Evolutionary conservation across 2,888 invertebrate species (phyloP).

Genomic region (Nomada ferruginata): DNA sequence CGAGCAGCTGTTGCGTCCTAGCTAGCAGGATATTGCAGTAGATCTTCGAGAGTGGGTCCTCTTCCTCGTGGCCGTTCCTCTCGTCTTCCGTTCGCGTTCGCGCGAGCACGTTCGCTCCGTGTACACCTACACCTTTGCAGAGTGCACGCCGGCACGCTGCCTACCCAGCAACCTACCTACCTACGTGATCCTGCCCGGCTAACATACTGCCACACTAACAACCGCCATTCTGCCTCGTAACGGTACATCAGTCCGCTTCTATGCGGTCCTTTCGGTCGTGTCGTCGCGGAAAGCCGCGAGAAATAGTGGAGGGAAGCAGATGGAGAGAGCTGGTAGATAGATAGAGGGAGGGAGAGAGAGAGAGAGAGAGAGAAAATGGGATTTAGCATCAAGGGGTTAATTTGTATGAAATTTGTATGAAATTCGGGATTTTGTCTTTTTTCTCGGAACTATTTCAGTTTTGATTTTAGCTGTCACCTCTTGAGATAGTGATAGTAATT

Average conservation of each 20-base stretch:
- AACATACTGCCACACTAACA: conserved; percentile 81
- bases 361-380: too few relatives aligned
- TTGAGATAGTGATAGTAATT: too few relatives aligned
- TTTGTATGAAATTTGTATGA: too few relatives aligned
- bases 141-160: conserved; percentile 43
- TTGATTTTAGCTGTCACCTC: too few relatives aligned
- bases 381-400: too few relatives aligned
- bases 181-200: conserved; percentile 77
- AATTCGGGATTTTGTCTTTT: too few relatives aligned
- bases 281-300: conserved; percentile 30
- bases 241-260: conserved; percentile 75
- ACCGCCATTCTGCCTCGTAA: conserved; percentile 73
- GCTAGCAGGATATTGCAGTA: conserved; percentile 59
- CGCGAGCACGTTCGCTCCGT: conserved; percentile 41
- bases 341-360: too few relatives aligned
- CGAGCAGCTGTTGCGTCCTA: conserved; percentile 69
- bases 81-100: conserved; percentile 16
- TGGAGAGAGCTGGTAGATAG: too few relatives aligned
- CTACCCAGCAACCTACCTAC: conserved; percentile 63
- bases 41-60: conserved; percentile 63
- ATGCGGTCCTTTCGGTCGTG: conserved; percentile 65
- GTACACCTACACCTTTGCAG: conserved; percentile 66
- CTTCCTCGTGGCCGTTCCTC: conserved; percentile 41
- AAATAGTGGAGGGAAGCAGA: background rate
- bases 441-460: too few relatives aligned